Evolutionary conservation across 2,797 vertebrate genomes (phyloP).

Genomic region (Chloroceryle amazona): DNA sequence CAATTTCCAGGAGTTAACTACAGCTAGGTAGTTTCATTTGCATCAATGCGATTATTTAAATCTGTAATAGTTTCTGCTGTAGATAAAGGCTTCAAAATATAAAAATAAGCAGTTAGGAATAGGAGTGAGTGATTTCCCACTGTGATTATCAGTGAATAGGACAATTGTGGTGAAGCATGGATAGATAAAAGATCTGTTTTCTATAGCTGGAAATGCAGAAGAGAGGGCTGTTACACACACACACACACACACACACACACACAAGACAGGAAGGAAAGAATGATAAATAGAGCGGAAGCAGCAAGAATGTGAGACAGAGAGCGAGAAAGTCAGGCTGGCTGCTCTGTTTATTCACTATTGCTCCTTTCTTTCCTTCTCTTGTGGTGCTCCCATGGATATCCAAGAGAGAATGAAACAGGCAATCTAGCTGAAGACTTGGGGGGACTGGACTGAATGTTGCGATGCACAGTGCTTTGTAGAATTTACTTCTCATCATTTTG

Average conservation of each 20-base stretch:
- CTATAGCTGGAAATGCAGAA: not conserved
- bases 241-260: no score
- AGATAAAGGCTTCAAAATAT: not conserved
- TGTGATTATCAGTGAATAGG: not conserved
- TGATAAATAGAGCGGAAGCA: not conserved
- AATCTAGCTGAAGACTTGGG: not conserved
- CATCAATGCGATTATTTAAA: not conserved
- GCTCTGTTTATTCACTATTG: not conserved
- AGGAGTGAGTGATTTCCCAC: not conserved
- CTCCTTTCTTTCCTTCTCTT: not conserved
- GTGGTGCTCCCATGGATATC: not conserved
- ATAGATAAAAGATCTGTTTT: not conserved
- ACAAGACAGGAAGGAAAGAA: not conserved
- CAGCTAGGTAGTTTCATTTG: not conserved
- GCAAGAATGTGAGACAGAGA: not conserved
- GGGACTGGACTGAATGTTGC: rapidly evolving
- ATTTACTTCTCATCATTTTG: not conserved
- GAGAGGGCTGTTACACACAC: not conserved
- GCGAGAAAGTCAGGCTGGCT: not conserved
- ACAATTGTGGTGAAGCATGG: not conserved
- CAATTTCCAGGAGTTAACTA: not conserved
- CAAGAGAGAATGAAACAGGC: not conserved
- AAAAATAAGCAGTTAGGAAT: not conserved
- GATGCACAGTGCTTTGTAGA: not conserved
- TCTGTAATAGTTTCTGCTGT: not conserved